phyloP scores from a whole-genome alignment of 2,113 vertebrate genomes.

The Rhinoptilus africanus region DNA sequence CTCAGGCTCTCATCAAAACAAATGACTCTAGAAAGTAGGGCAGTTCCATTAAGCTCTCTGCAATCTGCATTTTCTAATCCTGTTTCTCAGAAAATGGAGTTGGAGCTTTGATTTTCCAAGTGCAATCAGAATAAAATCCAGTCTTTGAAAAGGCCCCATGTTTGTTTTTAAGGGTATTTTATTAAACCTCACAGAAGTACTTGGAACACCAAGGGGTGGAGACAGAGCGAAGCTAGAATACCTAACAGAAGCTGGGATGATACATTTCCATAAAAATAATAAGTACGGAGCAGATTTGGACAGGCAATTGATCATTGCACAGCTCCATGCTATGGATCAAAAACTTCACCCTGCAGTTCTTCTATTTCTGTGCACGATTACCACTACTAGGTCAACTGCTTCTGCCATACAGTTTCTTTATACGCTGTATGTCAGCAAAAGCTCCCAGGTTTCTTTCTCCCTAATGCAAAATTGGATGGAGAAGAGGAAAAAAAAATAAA shows the following conservation, averaged over 20 bases:
- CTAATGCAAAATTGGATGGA: conserved; percentile 11
- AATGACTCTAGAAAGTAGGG: conserved; percentile 71
- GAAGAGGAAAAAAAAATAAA: conserved; percentile 1
- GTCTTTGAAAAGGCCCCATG: background rate
- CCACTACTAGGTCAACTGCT: background rate
- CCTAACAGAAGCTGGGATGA: conserved; percentile 24
- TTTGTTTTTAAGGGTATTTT: conserved; percentile 40
- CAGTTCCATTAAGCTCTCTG: conserved; percentile 64
- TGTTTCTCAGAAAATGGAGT: conserved; percentile 33
- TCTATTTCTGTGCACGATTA: conserved; percentile 29
- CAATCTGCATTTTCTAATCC: conserved; percentile 59
- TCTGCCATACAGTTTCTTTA: background rate
- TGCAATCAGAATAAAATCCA: background rate
- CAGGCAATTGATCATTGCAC: conserved; percentile 66
- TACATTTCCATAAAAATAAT: conserved; percentile 71
- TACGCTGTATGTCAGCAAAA: conserved; percentile 10
- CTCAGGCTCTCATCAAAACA: conserved; percentile 64
- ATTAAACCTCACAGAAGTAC: conserved; percentile 14
- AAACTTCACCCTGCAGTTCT: conserved; percentile 13
- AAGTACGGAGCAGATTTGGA: conserved; percentile 18
- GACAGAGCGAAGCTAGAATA: conserved; percentile 9
- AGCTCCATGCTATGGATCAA: conserved; percentile 54
- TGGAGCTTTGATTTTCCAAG: conserved; percentile 8
- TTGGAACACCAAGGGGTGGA: background rate
- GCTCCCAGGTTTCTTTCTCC: background rate